A percentile compares a stretch with the other conserved stretches of the same genome.
Evolutionary conservation across 2,113 vertebrate species (phyloP).

Genomic region (Mirza zaza): DNA sequence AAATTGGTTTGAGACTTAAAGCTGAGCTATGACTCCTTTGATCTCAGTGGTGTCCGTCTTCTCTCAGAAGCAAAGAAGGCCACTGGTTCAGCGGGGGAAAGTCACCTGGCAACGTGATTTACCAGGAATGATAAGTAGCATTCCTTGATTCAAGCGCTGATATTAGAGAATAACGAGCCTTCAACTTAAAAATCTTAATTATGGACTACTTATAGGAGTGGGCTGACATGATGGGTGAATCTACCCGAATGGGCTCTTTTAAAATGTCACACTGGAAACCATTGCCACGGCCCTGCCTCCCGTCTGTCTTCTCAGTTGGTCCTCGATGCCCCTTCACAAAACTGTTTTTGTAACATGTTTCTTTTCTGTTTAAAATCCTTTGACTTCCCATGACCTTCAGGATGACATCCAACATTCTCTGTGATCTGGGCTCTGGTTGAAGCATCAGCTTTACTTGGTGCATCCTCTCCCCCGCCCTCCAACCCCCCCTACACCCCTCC

Average conservation of each 20-base stretch:
- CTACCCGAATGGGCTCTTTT: background rate
- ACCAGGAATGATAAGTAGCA: background rate
- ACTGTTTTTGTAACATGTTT: background rate
- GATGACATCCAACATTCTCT: background rate
- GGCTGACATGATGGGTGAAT: background rate
- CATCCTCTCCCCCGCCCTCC: too few species aligned
- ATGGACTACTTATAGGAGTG: background rate
- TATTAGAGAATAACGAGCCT: background rate
- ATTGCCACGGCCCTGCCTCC: background rate
- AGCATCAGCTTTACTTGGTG: background rate
- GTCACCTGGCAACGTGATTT: background rate
- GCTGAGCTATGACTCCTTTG: background rate
- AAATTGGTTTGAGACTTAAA: slow-evolving; percentile 12
- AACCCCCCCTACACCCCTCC: too few species aligned
- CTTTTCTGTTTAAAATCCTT: slow-evolving; percentile 13
- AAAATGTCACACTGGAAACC: background rate
- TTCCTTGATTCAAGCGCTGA: background rate
- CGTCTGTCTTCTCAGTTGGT: background rate
- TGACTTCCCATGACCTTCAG: background rate
- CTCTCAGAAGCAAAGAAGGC: background rate
- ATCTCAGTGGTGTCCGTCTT: background rate
- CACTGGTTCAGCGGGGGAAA: background rate
- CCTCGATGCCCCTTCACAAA: background rate
- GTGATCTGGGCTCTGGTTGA: background rate
- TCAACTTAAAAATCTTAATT: background rate